phyloP scores from a whole-genome alignment of 2,797 vertebrate species.

The Todus mexicanus region DNA sequence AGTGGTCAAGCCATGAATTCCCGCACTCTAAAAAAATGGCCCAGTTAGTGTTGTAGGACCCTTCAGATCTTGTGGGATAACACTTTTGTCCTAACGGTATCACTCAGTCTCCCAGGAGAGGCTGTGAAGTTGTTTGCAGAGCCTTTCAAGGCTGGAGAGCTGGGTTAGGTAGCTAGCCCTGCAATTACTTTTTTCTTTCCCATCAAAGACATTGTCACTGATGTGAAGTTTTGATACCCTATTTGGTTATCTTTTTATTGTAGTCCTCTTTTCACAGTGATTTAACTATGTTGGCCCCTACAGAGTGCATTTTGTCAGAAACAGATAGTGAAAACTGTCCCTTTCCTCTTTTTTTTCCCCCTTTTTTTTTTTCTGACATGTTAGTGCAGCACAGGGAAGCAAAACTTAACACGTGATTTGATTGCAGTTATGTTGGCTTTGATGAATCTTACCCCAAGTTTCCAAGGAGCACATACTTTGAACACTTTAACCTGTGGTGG shows the following conservation, averaged over 20 bases:
- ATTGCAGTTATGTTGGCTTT: background rate
- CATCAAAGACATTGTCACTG: background rate
- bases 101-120: background rate
- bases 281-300: background rate
- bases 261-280: background rate
- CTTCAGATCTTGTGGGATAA: background rate
- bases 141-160: background rate
- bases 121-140: background rate
- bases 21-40: background rate
- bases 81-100: background rate
- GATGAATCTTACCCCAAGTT: background rate
- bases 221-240: background rate
- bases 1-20: background rate
- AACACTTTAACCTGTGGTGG: background rate
- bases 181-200: background rate
- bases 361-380: background rate
- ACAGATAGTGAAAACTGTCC: background rate
- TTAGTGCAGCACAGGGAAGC: background rate
- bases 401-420: background rate
- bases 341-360: background rate
- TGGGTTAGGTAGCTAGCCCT: background rate
- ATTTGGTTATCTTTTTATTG: background rate
- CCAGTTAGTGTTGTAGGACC: background rate
- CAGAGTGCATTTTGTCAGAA: background rate
- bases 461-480: background rate